Evolutionary conservation across 2,888 invertebrate species (phyloP).

Genomic region (Drosophila paracracens): DNA sequence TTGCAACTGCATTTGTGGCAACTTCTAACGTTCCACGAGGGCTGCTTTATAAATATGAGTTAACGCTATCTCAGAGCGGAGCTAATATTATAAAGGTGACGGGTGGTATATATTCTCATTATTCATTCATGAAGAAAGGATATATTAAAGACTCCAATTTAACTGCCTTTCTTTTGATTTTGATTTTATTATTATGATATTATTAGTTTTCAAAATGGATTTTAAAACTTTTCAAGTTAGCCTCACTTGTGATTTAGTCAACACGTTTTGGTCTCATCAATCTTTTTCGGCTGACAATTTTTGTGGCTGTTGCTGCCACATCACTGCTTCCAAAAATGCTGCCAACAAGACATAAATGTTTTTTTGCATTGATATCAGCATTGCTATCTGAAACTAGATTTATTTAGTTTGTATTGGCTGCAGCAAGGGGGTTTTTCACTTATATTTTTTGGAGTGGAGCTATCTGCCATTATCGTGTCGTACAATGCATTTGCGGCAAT

Average conservation of each 20-base stretch:
- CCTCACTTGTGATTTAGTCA: constrained; percentile 26
- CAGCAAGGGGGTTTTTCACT: constrained; percentile 2
- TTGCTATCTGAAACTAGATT: constrained; percentile 34
- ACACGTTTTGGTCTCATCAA: constrained; percentile 60
- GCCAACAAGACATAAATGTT: constrained; percentile 50
- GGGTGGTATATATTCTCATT: neutral
- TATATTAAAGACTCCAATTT: neutral
- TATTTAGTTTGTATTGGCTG: constrained; percentile 51
- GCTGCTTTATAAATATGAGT: constrained; percentile 5
- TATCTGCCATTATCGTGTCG: constrained; percentile 63
- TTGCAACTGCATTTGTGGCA: constrained; percentile 48
- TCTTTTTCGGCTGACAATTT: constrained; percentile 63
- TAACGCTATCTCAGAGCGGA: neutral
- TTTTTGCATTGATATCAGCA: constrained; percentile 56
- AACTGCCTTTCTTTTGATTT: neutral
- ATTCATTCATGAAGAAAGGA: neutral
- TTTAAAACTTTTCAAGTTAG: neutral
- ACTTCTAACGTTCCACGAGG: constrained; percentile 30
- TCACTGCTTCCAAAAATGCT: constrained; percentile 56
- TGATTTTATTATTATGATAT: neutral
- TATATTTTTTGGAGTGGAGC: neutral
- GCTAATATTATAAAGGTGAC: too few species aligned
- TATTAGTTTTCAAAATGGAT: neutral
- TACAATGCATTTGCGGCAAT: constrained; percentile 59
- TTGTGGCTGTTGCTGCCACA: constrained; percentile 63